Evolutionary conservation across 2,888 invertebrate species (phyloP).

Genomic region (Schizotus pectinicornis): DNA sequence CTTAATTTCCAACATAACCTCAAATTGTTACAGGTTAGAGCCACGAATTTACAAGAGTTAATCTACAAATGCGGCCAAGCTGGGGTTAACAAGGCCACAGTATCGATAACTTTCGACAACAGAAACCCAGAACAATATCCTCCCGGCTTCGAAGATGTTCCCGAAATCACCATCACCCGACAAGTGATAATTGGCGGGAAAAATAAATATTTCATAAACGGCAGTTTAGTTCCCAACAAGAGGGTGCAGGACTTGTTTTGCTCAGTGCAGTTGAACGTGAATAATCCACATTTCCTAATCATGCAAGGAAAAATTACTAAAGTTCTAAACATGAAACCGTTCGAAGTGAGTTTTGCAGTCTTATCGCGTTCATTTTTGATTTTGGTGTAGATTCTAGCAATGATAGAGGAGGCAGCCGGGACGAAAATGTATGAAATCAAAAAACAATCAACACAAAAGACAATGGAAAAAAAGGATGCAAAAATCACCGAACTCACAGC

Average conservation of each 20-base stretch:
- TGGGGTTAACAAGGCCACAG: slow-evolving; percentile 93
- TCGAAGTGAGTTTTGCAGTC: slow-evolving; percentile 70
- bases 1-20: not conserved
- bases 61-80: slow-evolving; percentile 99
- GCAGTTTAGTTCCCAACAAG: slow-evolving; percentile 87
- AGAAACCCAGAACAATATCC: slow-evolving; percentile 80
- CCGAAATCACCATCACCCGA: slow-evolving; percentile 91
- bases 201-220: slow-evolving; percentile 94
- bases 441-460: slow-evolving; percentile 82
- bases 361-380: not conserved
- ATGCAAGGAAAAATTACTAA: slow-evolving; percentile 99
- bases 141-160: slow-evolving; percentile 86
- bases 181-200: slow-evolving; percentile 89
- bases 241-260: slow-evolving; percentile 94
- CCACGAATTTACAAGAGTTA: slow-evolving; percentile 87
- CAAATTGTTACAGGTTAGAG: slow-evolving; percentile 74
- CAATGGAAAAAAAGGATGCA: slow-evolving; percentile 90
- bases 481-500: slow-evolving; percentile 86
- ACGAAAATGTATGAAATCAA: slow-evolving; percentile 97
- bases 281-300: slow-evolving; percentile 98
- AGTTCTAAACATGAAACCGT: slow-evolving; percentile 98
- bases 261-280: slow-evolving; percentile 96
- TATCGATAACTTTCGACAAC: slow-evolving; percentile 96
- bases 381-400: slow-evolving; percentile 76
- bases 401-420: slow-evolving; percentile 99